Evolutionary conservation across 2,888 invertebrate genomes (phyloP).

Genomic region (Tiphia femorata): DNA sequence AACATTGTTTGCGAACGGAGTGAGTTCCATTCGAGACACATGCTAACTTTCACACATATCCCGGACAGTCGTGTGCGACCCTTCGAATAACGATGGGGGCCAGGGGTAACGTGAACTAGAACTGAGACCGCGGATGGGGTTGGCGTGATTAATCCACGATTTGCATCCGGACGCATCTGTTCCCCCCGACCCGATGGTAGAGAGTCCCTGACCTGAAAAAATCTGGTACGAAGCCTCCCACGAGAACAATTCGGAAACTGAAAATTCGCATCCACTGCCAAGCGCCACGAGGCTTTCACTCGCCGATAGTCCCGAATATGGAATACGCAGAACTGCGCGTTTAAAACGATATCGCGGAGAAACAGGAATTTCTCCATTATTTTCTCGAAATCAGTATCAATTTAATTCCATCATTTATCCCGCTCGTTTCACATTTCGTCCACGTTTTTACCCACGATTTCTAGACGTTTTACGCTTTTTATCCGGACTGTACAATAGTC

Average conservation of each 20-base stretch:
- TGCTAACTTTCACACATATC: slow-evolving; percentile 58
- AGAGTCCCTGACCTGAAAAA: slow-evolving; percentile 47
- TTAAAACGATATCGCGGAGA: no score
- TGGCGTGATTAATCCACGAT: slow-evolving; percentile 68
- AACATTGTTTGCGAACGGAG: neutral
- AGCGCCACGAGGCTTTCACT: no score
- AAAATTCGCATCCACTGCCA: no score
- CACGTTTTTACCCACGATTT: no score
- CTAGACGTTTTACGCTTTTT: slow-evolving; percentile 33
- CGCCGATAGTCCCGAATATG: no score
- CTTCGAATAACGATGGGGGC: slow-evolving; percentile 48
- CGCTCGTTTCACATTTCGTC: no score
- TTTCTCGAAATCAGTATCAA: no score
- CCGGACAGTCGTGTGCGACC: slow-evolving; percentile 46
- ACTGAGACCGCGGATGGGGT: slow-evolving; percentile 51
- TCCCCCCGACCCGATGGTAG: slow-evolving; percentile 47
- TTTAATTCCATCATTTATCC: no score
- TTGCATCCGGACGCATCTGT: slow-evolving; percentile 69
- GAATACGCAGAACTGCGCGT: no score
- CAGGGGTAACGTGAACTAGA: slow-evolving; percentile 45
- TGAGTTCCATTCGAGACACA: slow-evolving; percentile 49
- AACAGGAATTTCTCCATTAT: no score
- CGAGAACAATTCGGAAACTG: slow-evolving; percentile 37
- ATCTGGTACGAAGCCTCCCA: slow-evolving; percentile 34
- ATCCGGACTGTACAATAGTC: slow-evolving; percentile 52